phyloP scores from a whole-genome alignment of 1,140 invertebrate genomes.

The Drosophila aff. region DNA sequence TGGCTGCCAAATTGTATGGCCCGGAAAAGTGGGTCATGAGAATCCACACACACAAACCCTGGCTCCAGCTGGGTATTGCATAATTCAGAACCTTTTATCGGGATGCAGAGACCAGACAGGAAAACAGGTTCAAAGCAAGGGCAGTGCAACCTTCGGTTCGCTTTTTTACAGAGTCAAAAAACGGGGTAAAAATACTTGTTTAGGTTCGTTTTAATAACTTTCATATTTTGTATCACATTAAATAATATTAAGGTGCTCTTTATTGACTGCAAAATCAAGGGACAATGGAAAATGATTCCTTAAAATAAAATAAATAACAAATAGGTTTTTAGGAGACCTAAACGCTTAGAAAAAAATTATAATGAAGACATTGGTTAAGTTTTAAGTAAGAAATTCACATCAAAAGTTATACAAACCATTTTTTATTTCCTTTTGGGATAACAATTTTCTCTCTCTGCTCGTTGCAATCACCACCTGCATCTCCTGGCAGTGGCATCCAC shows the following conservation, averaged over 20 bases:
- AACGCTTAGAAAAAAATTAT: neutral
- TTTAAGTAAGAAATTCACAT: neutral
- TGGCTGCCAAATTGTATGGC: conserved; percentile 47
- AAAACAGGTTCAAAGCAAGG: conserved; percentile 76
- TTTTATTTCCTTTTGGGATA: neutral
- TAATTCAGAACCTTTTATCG: conserved; percentile 72
- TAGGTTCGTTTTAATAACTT: neutral
- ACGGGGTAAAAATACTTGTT: neutral
- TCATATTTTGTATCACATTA: neutral
- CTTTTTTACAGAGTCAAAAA: conserved; percentile 13
- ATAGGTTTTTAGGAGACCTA: accelerated
- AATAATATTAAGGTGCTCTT: neutral
- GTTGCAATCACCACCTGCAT: conserved; percentile 76
- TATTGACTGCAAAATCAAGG: neutral
- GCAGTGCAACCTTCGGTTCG: conserved; percentile 58
- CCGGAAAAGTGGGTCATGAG: conserved; percentile 73
- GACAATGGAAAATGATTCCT: too few relatives aligned
- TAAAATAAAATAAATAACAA: neutral
- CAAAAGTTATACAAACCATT: neutral
- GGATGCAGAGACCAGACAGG: conserved; percentile 7
- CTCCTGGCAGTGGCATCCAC: conserved; percentile 52
- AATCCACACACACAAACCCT: conserved; percentile 30
- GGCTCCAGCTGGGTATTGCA: conserved; percentile 46
- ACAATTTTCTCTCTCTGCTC: conserved; percentile 32
- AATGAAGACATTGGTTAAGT: too few relatives aligned